Evolutionary conservation across 2,113 vertebrate species (phyloP), one percentile per base, ranked within the genome.

Genomic region (Morone chrysops): DNA sequence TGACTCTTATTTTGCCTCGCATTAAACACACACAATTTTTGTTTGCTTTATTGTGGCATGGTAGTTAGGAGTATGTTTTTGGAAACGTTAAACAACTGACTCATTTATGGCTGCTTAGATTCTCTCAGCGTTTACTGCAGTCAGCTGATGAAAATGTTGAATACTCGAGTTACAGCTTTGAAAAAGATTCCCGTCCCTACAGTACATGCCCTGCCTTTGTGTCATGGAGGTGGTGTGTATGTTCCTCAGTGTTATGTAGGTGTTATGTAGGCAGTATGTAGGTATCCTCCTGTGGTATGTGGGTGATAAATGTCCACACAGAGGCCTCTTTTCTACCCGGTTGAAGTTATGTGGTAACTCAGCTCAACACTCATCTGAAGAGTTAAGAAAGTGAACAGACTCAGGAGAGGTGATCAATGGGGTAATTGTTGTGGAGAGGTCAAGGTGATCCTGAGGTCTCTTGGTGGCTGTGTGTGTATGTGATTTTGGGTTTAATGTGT

Each of bases 211-310:
- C n/a, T 57, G 47, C 59, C 18, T 79, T 74, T 60, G 69, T 85
- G 77, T 82, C 72, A 61, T 9, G 14, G 56, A 53, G 62, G 63
- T 63, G 48, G 48, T 88, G 78, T 86, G 77, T 71, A 17, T 70
- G 62, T 85, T 51, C 16, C 50, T 62, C 11, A 0, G 16, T 48
- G 80, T 68, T 81, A 80, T 51, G 75, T 84, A 78, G 85, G 63
- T 66, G 63, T 66, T 47, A 87, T 25, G 47, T 78, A 80, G 84
- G 73, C 88, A 89, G 88, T 83, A 88, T 88, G 87, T 43, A 73
- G 81, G 84, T 89, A 48, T 81, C 73, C 72, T 78, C 48, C 65
- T 78, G 82, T 87, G 91, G 89, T 85, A 90, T 90, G 88, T 75
- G 75, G 67, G 56, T 71, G 70, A 86, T 88, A 81, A 68, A 70